Conservation (phyloP, 1,140 invertebrate species). For the Drosophila subobscura region DNA sequence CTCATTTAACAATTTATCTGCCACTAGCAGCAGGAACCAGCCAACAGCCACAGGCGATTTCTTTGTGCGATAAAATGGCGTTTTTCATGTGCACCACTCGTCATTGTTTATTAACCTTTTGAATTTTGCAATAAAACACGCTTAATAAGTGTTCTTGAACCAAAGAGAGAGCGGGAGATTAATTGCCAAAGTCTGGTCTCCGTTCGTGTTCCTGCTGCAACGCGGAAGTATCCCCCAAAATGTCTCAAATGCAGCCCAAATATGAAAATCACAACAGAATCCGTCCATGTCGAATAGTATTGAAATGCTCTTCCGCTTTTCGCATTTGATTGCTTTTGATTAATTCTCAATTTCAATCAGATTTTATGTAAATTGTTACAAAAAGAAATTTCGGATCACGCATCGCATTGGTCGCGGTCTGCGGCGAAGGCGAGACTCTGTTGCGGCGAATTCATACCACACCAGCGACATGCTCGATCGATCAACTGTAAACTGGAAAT, state of each 20-base stretch:
- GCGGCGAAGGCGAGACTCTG: background rate
- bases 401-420: constrained; percentile 5
- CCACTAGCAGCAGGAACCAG: constrained; percentile 41
- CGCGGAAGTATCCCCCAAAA: constrained; percentile 62
- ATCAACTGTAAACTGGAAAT: constrained; percentile 51
- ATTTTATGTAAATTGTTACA: constrained; percentile 55
- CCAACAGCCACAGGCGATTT: constrained; percentile 62
- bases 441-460: constrained; percentile 37
- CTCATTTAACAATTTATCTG: constrained; percentile 69
- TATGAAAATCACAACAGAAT: constrained; percentile 31
- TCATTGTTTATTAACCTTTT: constrained; percentile 79
- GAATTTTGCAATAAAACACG: constrained; percentile 69
- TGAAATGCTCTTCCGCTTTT: constrained; percentile 41
- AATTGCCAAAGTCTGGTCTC: constrained; percentile 57
- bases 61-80: constrained; percentile 75
- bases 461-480: constrained; percentile 13
- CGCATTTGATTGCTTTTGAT: constrained; percentile 46
- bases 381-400: constrained; percentile 33
- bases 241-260: constrained; percentile 26
- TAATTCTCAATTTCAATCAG: constrained; percentile 51
- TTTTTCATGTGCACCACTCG: constrained; percentile 64
- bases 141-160: constrained; percentile 59
- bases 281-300: constrained; percentile 23
- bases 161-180: constrained; percentile 52
- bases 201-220: constrained; percentile 33